Evolutionary conservation across 1,140 invertebrate species (phyloP), one percentile per base, ranked within the genome.

Genomic region (Brachionus plicatilis): DNA sequence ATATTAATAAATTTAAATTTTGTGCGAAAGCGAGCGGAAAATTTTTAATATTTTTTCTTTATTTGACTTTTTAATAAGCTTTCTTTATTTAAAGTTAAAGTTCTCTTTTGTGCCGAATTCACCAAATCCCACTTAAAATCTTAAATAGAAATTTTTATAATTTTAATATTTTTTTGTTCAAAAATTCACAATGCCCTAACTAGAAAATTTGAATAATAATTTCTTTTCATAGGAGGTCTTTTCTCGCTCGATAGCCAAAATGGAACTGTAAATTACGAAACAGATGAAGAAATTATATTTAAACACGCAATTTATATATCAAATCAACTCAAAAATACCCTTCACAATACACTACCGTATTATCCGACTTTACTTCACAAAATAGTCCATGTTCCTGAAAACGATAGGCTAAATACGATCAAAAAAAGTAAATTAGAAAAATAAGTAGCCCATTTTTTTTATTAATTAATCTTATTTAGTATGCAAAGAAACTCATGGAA

Each of bases 291-390:
- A 47, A 82, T 82, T n/a, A 47, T 82, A 8, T 82, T 82, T 17
- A 82, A 82, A 37, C 79, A 82, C 37, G 79, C 79, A 1, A 65
- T 82, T 24, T 82, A 82, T 41, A 27, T 82, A 12, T 65, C 50
- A 8, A 82, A 82, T 65, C 79, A 82, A 29, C 65, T 56, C 20
- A 80, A 80, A 65, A 56, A 60, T 80, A 12, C n/a, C 3, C 50
- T 41, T 9, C 45, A 37, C 6, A 82, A 65, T 37, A 43, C 65
- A 14, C 17, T 68, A 14, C 50, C 79, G 20, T 45, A 37, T 14
- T 82, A 82, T 82, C 79, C 79, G 27, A 82, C 79, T 45, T 27
- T 82, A 27, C 20, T 82, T 9, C 79, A 82, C 27, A 82, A 65
- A 41, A 82, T 82, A 43, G 65, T 82, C 9, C 79, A 68, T 43